These are phyloP conservation scores for Paraplagusia blochii DNA, from an alignment of 2,113 vertebrate species.

Conservation along the genomic window DNA sequence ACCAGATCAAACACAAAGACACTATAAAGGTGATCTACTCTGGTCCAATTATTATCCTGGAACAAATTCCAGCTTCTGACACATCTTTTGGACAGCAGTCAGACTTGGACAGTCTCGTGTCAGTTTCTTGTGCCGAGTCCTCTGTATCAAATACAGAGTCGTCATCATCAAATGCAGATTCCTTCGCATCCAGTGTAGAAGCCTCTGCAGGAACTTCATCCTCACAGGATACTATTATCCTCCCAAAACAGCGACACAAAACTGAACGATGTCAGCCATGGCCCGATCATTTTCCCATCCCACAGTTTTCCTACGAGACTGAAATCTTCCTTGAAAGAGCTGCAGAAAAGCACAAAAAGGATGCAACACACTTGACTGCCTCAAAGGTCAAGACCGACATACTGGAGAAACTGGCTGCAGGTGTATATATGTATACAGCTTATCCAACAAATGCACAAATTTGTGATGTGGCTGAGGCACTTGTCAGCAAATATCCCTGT, in stretches of 20 bases:
- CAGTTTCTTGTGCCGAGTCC: too few species aligned
- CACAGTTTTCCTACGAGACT: too few species aligned
- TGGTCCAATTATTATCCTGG: constrained; percentile 21
- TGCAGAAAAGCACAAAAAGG: too few species aligned
- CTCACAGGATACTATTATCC: constrained; percentile 27
- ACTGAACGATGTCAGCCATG: constrained; percentile 29
- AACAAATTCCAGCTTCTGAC: not conserved
- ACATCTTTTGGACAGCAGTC: not conserved
- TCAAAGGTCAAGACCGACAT: constrained; percentile 15
- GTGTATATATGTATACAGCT: constrained; percentile 3
- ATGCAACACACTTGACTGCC: too few species aligned
- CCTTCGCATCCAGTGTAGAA: too few species aligned
- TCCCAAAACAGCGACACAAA: constrained; percentile 3
- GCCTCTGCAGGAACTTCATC: constrained; percentile 16
- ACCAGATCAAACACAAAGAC: too few species aligned
- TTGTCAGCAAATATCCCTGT: constrained; percentile 26
- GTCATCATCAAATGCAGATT: not conserved
- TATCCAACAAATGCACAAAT: constrained; percentile 17
- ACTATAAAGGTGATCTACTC: too few species aligned
- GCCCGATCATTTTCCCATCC: constrained; percentile 48
- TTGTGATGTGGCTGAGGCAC: constrained; percentile 6
- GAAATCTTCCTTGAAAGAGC: too few species aligned
- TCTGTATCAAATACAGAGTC: too few species aligned
- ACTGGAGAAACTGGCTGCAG: constrained; percentile 11
- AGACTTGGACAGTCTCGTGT: constrained; percentile 17